Evolutionary conservation across 2,113 vertebrate species (phyloP).

Genomic region (Gavia stellata): DNA sequence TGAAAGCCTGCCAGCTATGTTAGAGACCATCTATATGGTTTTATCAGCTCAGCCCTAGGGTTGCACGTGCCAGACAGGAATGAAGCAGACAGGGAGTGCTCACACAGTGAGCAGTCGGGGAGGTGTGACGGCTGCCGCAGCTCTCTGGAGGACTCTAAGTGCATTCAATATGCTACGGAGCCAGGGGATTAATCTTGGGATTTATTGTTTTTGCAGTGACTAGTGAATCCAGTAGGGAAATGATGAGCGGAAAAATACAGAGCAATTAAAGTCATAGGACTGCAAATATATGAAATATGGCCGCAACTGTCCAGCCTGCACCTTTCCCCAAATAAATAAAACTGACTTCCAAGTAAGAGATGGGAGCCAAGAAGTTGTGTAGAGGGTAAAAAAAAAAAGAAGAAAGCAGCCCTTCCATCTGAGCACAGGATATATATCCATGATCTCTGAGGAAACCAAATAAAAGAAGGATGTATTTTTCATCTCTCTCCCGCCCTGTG

Average conservation of each 20-base stretch:
- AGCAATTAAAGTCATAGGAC: background rate
- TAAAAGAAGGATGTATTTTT: slow-evolving; percentile 33
- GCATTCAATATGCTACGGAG: background rate
- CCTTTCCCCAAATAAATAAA: slow-evolving; percentile 26
- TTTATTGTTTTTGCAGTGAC: background rate
- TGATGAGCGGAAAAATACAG: background rate
- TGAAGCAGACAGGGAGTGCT: background rate
- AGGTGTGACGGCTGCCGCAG: background rate
- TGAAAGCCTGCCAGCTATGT: rapidly evolving
- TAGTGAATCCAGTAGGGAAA: background rate
- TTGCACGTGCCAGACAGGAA: rapidly evolving
- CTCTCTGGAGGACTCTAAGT: background rate
- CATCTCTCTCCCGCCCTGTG: background rate
- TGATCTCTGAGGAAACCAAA: slow-evolving; percentile 39
- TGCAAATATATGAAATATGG: background rate
- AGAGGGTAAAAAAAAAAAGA: background rate
- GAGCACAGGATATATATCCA: background rate
- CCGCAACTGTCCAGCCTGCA: background rate
- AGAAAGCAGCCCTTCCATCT: background rate
- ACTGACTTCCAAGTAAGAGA: background rate
- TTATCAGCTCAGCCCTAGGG: background rate
- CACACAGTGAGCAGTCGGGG: background rate
- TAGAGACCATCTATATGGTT: background rate
- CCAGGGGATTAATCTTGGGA: background rate
- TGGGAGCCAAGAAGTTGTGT: slow-evolving; percentile 10